Percentiles rank a stretch among this genome's conserved stretches.
phyloP scores from a whole-genome alignment of 1,140 invertebrate species.

The Eriosoma lanigerum region DNA sequence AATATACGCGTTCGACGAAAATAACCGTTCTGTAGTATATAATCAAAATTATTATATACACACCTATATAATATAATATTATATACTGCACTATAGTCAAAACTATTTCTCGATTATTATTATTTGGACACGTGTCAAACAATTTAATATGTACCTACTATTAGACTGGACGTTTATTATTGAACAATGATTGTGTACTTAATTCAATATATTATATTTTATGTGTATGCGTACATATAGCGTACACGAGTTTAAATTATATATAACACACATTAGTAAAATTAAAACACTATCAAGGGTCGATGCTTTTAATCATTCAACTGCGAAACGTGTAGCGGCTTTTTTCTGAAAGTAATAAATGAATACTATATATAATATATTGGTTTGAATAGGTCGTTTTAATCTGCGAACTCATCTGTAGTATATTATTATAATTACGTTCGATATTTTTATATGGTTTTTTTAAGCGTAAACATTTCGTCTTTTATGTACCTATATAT shows the following conservation, averaged over 20 bases:
- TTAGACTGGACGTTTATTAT: neutral
- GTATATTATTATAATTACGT: no score
- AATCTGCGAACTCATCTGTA: no score
- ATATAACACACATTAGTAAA: conserved; percentile 3
- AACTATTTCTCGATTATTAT: conserved; percentile 21
- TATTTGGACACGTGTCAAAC: conserved; percentile 30
- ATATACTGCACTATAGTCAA: neutral
- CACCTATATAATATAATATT: neutral
- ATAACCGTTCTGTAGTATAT: neutral
- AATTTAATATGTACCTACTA: neutral
- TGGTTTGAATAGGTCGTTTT: no score
- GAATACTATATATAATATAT: no score
- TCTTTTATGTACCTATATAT: no score
- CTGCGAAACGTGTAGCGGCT: no score
- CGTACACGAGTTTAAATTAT: neutral
- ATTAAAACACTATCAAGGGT: conserved; percentile 3
- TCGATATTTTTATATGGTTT: no score
- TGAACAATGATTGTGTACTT: conserved; percentile 13
- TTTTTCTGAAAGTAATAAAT: no score
- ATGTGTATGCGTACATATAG: neutral
- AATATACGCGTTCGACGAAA: neutral
- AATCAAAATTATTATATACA: conserved; percentile 13
- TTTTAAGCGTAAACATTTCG: no score
- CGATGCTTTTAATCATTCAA: no score
- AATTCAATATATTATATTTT: neutral